A percentile compares a stretch with the other conserved stretches of the same genome.
Evolutionary conservation across 1,140 invertebrate genomes (phyloP).

Genomic region (Trachelipus rathkii): DNA sequence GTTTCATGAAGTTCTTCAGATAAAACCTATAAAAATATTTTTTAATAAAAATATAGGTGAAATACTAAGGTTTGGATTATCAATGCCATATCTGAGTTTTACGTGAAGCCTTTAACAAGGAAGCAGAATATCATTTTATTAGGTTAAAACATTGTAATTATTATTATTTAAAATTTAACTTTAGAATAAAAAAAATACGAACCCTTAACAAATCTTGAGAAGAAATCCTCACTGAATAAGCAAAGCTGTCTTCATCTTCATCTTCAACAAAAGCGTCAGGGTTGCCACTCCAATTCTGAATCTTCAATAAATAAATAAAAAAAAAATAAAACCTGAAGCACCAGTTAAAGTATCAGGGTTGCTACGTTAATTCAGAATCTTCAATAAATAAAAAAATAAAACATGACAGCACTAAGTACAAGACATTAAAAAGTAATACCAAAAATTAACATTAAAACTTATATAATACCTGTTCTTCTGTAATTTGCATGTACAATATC

Average conservation of each 20-base stretch:
- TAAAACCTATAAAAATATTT: constrained; percentile 53
- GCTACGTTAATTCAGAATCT: constrained; percentile 63
- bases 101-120: no score
- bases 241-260: constrained; percentile 66
- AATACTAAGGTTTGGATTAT: no score
- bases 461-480: constrained; percentile 67
- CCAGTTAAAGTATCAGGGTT: constrained; percentile 72
- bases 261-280: constrained; percentile 73
- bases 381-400: not conserved
- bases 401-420: not conserved
- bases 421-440: not conserved
- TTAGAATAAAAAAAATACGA: constrained; percentile 40
- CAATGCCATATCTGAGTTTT: no score
- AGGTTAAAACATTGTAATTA: no score
- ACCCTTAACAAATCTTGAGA: constrained; percentile 67
- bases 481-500: constrained; percentile 72
- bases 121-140: no score
- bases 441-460: not conserved
- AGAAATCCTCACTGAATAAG: constrained; percentile 69
- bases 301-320: constrained; percentile 47
- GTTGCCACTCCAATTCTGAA: constrained; percentile 64
- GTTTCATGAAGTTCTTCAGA: constrained; percentile 62
- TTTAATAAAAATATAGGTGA: no score
- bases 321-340: not conserved
- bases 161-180: no score